Percentiles rank a stretch among this genome's conserved stretches.
Evolutionary conservation across 1,140 invertebrate genomes (phyloP).

Genomic region (Drosophila micromelanica): DNA sequence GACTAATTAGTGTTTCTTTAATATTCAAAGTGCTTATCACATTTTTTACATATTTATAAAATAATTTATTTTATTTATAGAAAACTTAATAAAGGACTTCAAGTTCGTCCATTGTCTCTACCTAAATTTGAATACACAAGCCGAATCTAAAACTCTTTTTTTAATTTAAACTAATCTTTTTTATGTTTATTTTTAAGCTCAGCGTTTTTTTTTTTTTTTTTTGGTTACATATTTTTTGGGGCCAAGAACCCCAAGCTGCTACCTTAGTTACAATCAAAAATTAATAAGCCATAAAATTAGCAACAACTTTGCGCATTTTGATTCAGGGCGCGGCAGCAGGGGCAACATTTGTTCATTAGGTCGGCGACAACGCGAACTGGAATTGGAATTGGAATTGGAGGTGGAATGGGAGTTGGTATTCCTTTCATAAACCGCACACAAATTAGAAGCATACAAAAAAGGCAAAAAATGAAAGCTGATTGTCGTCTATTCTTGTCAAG

Average conservation of each 20-base stretch:
- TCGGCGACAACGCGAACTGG: not conserved
- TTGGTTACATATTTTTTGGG: not conserved
- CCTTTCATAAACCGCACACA: conserved; percentile 71
- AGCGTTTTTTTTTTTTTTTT: too few relatives aligned
- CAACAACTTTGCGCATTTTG: conserved; percentile 50
- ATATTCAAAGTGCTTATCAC: not conserved
- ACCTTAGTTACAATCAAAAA: conserved; percentile 53
- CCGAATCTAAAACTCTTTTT: not conserved
- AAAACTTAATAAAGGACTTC: too few relatives aligned
- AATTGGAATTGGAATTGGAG: not conserved
- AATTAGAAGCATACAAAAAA: conserved; percentile 72
- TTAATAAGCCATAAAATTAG: conserved; percentile 66
- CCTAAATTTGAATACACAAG: conserved; percentile 5
- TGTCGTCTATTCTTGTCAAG: conserved; percentile 74
- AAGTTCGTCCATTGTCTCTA: not conserved
- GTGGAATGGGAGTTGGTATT: conserved; percentile 8
- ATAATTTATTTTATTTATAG: too few relatives aligned
- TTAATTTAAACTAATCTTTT: too few relatives aligned
- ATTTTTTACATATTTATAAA: not conserved
- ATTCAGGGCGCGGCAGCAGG: not conserved
- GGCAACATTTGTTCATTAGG: conserved; percentile 45
- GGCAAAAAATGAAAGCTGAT: conserved; percentile 65
- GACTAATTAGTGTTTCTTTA: conserved; percentile 8
- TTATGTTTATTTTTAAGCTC: too few relatives aligned
- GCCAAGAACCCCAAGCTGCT: not conserved